These are phyloP conservation scores for Mamestra configurata DNA, from an alignment of 1,140 invertebrate genomes.

Conservation along the genomic window DNA sequence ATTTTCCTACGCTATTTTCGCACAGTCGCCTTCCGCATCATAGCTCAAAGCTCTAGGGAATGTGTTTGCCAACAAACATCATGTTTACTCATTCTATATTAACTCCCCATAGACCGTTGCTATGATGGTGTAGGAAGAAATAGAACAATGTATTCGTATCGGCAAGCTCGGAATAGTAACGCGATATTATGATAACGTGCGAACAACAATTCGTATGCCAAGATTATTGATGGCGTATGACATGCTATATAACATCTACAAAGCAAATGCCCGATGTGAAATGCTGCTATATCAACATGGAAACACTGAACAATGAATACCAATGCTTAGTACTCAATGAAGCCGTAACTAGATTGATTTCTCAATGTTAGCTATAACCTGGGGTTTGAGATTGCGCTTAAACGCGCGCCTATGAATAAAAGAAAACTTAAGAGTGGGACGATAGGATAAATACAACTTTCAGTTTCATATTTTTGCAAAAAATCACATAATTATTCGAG, in stretches of 20 bases:
- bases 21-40: constrained; percentile 13
- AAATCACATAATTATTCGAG: no score
- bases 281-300: not conserved
- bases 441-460: no score
- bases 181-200: not conserved
- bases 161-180: not conserved
- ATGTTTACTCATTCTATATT: constrained; percentile 28
- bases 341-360: no score
- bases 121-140: constrained; percentile 10
- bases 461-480: no score
- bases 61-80: constrained; percentile 41
- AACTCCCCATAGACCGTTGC: constrained; percentile 5
- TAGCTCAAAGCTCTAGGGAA: constrained; percentile 22
- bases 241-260: not conserved
- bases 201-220: constrained; percentile 14
- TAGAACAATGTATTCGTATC: constrained; percentile 9
- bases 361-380: no score
- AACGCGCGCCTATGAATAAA: no score
- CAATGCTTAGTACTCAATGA: no score
- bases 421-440: no score
- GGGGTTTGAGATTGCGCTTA: no score
- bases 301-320: not conserved
- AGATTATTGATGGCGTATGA: not conserved
- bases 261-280: no score
- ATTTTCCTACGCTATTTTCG: constrained; percentile 26